phyloP scores from a whole-genome alignment of 2,888 invertebrate genomes.

The Cremastinae sp. region DNA sequence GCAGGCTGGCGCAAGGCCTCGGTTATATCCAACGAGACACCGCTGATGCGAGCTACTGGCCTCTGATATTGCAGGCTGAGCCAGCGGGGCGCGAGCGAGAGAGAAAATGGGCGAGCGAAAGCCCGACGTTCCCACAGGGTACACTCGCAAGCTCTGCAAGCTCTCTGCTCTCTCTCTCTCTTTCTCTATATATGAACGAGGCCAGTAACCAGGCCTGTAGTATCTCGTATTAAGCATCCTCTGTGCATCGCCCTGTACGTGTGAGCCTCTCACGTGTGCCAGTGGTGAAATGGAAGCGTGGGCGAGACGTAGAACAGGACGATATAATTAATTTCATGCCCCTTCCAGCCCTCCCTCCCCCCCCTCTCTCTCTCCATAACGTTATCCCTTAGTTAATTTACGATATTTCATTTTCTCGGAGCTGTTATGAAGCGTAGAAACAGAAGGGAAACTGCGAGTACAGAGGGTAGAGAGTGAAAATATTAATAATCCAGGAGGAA shows the following conservation, averaged over 20 bases:
- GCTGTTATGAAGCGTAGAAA: neutral
- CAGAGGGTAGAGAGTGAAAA: neutral
- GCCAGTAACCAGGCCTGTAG: conserved; percentile 18
- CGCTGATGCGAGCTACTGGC: conserved; percentile 41
- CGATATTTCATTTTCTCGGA: conserved; percentile 31
- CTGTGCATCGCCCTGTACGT: conserved; percentile 4
- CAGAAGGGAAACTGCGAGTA: neutral
- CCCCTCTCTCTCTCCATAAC: neutral
- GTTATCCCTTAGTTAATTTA: conserved; percentile 29
- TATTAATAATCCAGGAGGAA: neutral
- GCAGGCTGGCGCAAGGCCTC: conserved; percentile 4
- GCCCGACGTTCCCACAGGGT: conserved; percentile 57
- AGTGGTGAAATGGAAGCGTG: conserved; percentile 7
- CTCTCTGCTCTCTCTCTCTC: too few relatives aligned
- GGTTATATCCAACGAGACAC: conserved; percentile 44
- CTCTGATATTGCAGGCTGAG: conserved; percentile 54
- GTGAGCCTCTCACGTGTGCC: neutral
- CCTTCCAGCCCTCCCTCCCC: neutral
- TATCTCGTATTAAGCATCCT: conserved; percentile 32
- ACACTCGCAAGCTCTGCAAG: conserved; percentile 55
- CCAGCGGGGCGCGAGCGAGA: conserved; percentile 25
- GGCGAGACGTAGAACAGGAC: conserved; percentile 22
- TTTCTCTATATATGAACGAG: conserved; percentile 34
- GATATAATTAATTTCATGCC: conserved; percentile 49
- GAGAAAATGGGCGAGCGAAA: conserved; percentile 20